These are phyloP conservation scores for Heliocidaris tuberculata DNA, from an alignment of 35 echinoderm and acorn worm genomes.

Conservation along the genomic window DNA sequence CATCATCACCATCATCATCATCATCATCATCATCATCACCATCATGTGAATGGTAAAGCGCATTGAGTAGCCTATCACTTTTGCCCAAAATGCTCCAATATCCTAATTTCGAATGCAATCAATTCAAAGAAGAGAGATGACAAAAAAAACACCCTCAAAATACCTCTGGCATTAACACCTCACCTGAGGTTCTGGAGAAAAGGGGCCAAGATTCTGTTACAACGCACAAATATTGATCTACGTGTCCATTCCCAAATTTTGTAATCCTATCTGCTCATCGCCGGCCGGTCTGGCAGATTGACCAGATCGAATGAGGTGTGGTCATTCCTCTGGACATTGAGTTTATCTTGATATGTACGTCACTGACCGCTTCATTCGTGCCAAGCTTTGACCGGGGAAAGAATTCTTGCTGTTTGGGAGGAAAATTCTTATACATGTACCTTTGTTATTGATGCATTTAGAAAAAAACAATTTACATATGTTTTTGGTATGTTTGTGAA, in stretches of 20 bases:
- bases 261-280: background rate
- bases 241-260: background rate
- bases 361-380: background rate
- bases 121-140: too few species aligned
- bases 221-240: constrained; percentile 12
- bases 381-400: background rate
- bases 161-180: background rate
- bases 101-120: too few species aligned
- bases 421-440: background rate
- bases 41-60: too few species aligned
- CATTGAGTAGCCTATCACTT: too few species aligned
- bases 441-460: too few species aligned
- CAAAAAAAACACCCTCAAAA: too few species aligned
- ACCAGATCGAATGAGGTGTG: background rate
- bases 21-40: too few species aligned
- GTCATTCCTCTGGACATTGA: background rate
- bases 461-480: too few species aligned
- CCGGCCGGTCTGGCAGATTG: background rate
- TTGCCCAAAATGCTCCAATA: too few species aligned
- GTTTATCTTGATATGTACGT: background rate
- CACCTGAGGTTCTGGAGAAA: background rate
- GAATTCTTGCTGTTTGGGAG: background rate
- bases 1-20: too few species aligned
- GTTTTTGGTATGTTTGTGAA: too few species aligned
- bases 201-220: background rate